These are phyloP conservation scores for Dynastes tityus DNA, from an alignment of 2,888 invertebrate genomes.

Conservation along the genomic window DNA sequence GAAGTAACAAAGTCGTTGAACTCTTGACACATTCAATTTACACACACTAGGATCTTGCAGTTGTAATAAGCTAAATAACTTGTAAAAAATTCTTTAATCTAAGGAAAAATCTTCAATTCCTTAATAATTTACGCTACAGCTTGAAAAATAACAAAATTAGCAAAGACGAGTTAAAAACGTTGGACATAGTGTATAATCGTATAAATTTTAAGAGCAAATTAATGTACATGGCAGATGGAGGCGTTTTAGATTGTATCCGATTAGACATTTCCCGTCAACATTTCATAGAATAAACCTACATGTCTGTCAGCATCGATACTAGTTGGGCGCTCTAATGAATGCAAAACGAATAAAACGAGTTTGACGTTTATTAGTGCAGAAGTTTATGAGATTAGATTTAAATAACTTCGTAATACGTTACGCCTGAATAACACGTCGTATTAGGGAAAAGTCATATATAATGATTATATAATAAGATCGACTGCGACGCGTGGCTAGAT, in stretches of 20 bases:
- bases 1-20: too few species aligned
- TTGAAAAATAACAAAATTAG: too few species aligned
- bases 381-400: slow-evolving; percentile 35
- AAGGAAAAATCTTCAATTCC: too few species aligned
- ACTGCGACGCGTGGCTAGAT: not conserved
- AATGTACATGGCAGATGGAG: slow-evolving; percentile 13
- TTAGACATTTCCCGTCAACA: slow-evolving; percentile 11
- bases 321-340: slow-evolving; percentile 22
- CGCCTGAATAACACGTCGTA: not conserved
- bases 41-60: too few species aligned
- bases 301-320: slow-evolving; percentile 12
- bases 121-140: too few species aligned
- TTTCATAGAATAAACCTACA: slow-evolving; percentile 7
- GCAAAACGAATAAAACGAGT: slow-evolving; percentile 31
- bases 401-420: slow-evolving; percentile 30
- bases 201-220: slow-evolving; percentile 16
- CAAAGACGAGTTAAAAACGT: too few species aligned
- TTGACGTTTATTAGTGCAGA: slow-evolving; percentile 41
- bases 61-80: too few species aligned
- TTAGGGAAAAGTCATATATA: not conserved
- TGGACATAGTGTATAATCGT: not conserved
- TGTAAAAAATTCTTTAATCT: too few species aligned
- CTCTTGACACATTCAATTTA: too few species aligned
- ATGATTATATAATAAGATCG: slow-evolving; percentile 8
- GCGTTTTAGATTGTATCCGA: slow-evolving; percentile 39